Percentiles rank a stretch among this genome's conserved stretches.
These are phyloP conservation scores for Strigamia maritima DNA, from an alignment of 2,888 invertebrate genomes.

Conservation along the genomic window DNA sequence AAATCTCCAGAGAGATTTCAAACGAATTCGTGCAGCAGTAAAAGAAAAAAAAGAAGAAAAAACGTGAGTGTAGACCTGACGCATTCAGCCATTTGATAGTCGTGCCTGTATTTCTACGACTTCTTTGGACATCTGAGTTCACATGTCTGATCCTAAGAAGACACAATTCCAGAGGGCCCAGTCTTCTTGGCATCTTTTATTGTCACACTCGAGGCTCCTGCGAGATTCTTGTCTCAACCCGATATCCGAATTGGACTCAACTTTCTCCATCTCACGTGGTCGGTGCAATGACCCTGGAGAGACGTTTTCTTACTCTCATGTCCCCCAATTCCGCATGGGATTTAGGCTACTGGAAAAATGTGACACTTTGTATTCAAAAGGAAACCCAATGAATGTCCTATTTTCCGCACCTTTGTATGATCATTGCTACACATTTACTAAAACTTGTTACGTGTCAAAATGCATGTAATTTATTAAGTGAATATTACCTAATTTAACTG, in stretches of 20 bases:
- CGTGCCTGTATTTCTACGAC: conserved; percentile 21
- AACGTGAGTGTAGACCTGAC: neutral
- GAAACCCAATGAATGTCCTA: neutral
- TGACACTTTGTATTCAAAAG: conserved; percentile 17
- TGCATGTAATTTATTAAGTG: neutral
- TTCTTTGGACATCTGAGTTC: conserved; percentile 24
- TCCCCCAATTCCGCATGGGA: conserved; percentile 18
- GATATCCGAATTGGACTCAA: conserved; percentile 27
- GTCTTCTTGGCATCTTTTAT: conserved; percentile 32
- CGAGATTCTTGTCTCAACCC: conserved; percentile 34
- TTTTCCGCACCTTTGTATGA: neutral
- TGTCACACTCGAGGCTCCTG: conserved; percentile 28
- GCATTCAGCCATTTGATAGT: conserved; percentile 30
- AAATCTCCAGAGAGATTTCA: conserved; percentile 22
- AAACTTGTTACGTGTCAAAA: neutral
- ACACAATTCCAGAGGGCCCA: conserved; percentile 32
- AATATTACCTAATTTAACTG: neutral
- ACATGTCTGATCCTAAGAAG: conserved; percentile 26
- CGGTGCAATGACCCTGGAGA: conserved; percentile 28
- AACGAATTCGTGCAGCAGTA: conserved; percentile 25
- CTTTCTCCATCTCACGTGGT: conserved; percentile 31
- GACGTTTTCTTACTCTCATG: conserved; percentile 8
- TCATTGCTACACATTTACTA: neutral
- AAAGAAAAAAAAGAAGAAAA: neutral
- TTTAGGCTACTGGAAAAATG: neutral